Percentiles rank a stretch among this genome's conserved stretches.
phyloP scores from a whole-genome alignment of 2,888 invertebrate genomes.

The Lobophora halterata region DNA sequence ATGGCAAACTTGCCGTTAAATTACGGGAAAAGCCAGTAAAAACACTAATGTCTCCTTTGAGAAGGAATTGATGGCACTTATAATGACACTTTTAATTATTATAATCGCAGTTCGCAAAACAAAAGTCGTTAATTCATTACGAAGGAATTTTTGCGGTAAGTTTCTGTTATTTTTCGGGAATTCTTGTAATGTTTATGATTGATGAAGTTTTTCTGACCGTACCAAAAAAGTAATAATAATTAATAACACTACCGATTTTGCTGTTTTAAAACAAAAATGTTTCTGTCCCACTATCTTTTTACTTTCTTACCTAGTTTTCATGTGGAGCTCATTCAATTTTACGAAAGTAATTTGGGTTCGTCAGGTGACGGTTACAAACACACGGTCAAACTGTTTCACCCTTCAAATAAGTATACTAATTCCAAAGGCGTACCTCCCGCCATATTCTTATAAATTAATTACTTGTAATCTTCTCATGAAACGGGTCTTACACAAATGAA shows the following conservation, averaged over 20 bases:
- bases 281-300: too few species aligned
- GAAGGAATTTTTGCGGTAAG: conserved; percentile 55
- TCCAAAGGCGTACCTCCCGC: conserved; percentile 58
- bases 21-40: conserved; percentile 58
- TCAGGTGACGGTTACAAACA: not conserved
- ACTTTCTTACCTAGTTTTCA: too few species aligned
- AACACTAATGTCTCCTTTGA: conserved; percentile 73
- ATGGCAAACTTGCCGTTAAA: conserved; percentile 61
- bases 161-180: conserved; percentile 22
- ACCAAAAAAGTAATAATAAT: too few species aligned
- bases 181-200: conserved; percentile 3
- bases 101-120: conserved; percentile 71
- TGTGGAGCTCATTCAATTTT: too few species aligned
- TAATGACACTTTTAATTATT: conserved; percentile 80
- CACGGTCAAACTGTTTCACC: conserved; percentile 30
- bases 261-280: too few species aligned
- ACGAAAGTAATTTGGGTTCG: too few species aligned
- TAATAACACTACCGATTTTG: too few species aligned
- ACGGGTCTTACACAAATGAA: conserved; percentile 77
- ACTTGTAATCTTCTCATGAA: conserved; percentile 80
- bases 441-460: conserved; percentile 82
- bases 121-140: conserved; percentile 76
- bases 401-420: conserved; percentile 60
- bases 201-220: conserved; percentile 5
- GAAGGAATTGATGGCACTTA: conserved; percentile 73